A percentile compares a stretch with the other conserved stretches of the same genome.
Evolutionary conservation across 1,140 invertebrate species (phyloP).

Genomic region (Drosophila funebris): DNA sequence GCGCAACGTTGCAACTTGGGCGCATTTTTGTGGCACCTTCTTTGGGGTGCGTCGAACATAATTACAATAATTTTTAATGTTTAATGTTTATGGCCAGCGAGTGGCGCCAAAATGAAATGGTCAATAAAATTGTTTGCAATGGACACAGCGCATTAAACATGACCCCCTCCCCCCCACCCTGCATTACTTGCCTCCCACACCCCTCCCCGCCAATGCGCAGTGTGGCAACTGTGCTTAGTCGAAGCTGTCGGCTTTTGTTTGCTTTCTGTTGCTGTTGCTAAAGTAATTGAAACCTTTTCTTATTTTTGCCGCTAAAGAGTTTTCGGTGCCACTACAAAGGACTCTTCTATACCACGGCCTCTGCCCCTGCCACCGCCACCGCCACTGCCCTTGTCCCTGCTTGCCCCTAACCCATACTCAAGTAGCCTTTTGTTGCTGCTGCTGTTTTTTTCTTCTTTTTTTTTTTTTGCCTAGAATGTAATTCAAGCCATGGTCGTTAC

Average conservation of each 20-base stretch:
- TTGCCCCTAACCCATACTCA: conserved; percentile 15
- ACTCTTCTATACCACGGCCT: too few relatives aligned
- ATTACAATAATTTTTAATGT: conserved; percentile 50
- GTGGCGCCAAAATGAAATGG: conserved; percentile 62
- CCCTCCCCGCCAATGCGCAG: background rate
- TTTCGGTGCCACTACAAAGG: conserved; percentile 75
- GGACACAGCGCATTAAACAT: conserved; percentile 9
- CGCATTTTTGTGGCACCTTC: conserved; percentile 59
- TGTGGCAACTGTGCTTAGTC: background rate
- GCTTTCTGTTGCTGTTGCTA: conserved; percentile 14
- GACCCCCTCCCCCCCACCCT: background rate
- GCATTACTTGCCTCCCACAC: background rate
- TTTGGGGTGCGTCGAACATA: conserved; percentile 29
- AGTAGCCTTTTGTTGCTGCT: conserved; percentile 36
- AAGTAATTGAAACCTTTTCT: conserved; percentile 70
- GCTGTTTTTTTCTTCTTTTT: conserved; percentile 16
- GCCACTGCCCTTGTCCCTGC: background rate
- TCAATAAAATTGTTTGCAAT: conserved; percentile 39
- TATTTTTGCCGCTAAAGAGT: conserved; percentile 39
- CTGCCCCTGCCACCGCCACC: background rate
- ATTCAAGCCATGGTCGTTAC: conserved; percentile 53
- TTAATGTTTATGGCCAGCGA: conserved; percentile 44
- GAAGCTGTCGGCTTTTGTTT: conserved; percentile 25
- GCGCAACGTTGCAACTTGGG: conserved; percentile 24
- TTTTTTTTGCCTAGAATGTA: conserved; percentile 60